Percentiles rank a stretch among this genome's conserved stretches.
Evolutionary conservation across 2,888 invertebrate genomes (phyloP).

Genomic region (Bellardia bayeri): DNA sequence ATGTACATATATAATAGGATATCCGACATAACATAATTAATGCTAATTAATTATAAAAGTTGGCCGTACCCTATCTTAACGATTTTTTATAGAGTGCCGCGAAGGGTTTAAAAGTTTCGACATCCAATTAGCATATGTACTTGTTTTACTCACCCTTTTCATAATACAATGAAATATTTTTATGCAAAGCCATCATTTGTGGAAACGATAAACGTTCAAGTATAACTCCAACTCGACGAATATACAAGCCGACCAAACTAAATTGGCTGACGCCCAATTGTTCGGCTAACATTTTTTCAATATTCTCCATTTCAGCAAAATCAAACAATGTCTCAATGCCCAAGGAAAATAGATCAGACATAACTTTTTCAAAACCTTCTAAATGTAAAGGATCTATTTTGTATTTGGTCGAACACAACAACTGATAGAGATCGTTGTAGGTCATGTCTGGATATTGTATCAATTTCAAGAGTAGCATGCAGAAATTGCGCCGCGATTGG

Average conservation of each 20-base stretch:
- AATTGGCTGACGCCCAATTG: conserved; percentile 83
- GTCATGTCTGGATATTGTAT: conserved; percentile 92
- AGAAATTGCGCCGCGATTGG: conserved; percentile 90
- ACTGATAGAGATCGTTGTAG: conserved; percentile 87
- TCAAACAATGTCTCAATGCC: conserved; percentile 89
- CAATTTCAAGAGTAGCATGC: conserved; percentile 91
- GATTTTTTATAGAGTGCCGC: too few relatives aligned
- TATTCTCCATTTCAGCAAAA: conserved; percentile 87
- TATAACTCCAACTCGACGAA: conserved; percentile 91
- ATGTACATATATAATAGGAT: too few relatives aligned
- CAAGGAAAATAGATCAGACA: conserved; percentile 84
- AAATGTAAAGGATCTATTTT: conserved; percentile 81
- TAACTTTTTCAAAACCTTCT: conserved; percentile 86
- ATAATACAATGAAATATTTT: conserved; percentile 89
- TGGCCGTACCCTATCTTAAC: too few relatives aligned
- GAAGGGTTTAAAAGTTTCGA: too few relatives aligned
- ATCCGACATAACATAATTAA: too few relatives aligned
- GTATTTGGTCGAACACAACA: conserved; percentile 85
- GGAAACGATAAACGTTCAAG: conserved; percentile 94
- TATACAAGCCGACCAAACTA: conserved; percentile 89
- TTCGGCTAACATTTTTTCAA: conserved; percentile 87
- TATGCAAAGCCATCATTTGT: conserved; percentile 90
- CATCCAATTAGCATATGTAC: too few relatives aligned
- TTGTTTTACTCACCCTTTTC: conserved; percentile 83
- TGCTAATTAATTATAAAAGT: too few relatives aligned